Evolutionary conservation across 2,113 vertebrate genomes (phyloP).

Genomic region (Calyptommatus sinebrachiatus): DNA sequence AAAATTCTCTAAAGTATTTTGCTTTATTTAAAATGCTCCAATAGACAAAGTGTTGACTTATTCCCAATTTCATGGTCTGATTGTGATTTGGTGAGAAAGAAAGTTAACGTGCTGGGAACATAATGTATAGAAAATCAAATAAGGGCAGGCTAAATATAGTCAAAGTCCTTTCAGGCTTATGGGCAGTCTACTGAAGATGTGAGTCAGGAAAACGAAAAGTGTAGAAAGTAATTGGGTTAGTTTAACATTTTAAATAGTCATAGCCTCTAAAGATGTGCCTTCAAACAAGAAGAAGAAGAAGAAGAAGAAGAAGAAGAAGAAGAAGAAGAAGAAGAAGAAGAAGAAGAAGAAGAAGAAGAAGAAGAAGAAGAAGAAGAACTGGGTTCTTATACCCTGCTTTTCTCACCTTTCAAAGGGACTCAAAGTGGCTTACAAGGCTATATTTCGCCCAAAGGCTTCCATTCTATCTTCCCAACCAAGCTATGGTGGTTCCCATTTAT

Average conservation of each 20-base stretch:
- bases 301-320: no score
- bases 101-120: neutral
- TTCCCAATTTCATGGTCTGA: constrained; percentile 12
- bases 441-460: no score
- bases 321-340: no score
- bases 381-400: no score
- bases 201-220: neutral
- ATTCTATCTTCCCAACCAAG: no score
- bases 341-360: no score
- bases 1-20: neutral
- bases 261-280: neutral
- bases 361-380: no score
- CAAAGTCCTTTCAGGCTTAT: neutral
- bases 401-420: no score
- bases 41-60: neutral
- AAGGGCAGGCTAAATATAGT: neutral
- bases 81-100: neutral
- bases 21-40: neutral
- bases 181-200: neutral
- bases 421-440: no score
- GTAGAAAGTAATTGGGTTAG: neutral
- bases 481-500: no score
- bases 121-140: neutral
- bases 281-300: no score
- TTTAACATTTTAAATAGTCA: neutral